These are phyloP conservation scores for Echinops telfairi DNA, from an alignment of 2,113 vertebrate genomes.

Conservation along the genomic window DNA sequence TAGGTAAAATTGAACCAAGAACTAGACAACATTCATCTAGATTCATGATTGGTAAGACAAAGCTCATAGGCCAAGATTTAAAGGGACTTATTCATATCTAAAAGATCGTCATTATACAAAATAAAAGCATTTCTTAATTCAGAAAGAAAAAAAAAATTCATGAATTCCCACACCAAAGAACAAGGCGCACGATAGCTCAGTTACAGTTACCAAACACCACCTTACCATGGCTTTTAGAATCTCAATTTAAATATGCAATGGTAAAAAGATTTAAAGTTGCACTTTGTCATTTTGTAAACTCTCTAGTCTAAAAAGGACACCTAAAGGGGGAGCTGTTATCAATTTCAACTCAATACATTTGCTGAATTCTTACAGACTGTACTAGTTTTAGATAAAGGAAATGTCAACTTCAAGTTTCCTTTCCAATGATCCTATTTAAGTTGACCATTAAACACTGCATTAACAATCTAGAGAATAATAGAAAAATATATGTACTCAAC, in stretches of 20 bases:
- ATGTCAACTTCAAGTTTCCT: constrained; percentile 68
- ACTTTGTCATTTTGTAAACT: constrained; percentile 42
- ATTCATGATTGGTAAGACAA: constrained; percentile 87
- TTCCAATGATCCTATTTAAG: constrained; percentile 63
- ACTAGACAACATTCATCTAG: constrained; percentile 88
- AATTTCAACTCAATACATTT: background rate
- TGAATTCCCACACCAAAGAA: constrained; percentile 70
- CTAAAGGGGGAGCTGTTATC: constrained; percentile 27
- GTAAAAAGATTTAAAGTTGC: constrained; percentile 65
- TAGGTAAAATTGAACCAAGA: constrained; percentile 89
- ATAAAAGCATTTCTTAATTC: constrained; percentile 77
- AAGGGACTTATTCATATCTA: constrained; percentile 82
- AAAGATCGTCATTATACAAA: constrained; percentile 79
- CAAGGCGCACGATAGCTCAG: constrained; percentile 46
- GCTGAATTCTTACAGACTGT: constrained; percentile 24
- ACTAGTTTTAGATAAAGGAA: constrained; percentile 48
- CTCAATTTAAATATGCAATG: constrained; percentile 68
- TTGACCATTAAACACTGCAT: constrained; percentile 68
- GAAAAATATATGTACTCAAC: constrained; percentile 75
- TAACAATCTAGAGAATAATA: constrained; percentile 72
- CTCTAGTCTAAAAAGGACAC: constrained; percentile 27
- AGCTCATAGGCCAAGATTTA: constrained; percentile 90
- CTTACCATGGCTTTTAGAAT: constrained; percentile 58
- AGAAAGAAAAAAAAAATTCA: background rate
- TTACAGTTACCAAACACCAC: constrained; percentile 63